Conservation (phyloP, 2,113 vertebrate genomes). For the Oxyura jamaicensis region DNA sequence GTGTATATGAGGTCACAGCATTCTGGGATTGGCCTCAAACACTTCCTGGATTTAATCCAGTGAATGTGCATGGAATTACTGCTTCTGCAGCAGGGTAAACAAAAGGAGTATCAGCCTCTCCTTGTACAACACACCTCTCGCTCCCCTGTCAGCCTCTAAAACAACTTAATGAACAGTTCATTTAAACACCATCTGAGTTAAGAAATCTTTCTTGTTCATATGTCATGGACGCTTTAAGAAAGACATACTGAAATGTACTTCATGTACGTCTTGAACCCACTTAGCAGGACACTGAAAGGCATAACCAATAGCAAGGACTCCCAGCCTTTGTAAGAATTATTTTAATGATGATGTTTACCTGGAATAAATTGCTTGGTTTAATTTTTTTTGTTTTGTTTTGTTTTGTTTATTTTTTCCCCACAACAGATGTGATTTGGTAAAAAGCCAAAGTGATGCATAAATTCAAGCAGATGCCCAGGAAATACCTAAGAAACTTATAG, state of each 20-base stretch:
- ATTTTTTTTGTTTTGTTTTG: neutral
- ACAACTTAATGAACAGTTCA: neutral
- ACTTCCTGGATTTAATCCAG: neutral
- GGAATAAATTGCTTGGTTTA: slow-evolving; percentile 18
- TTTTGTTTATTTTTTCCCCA: neutral
- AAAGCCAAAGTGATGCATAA: slow-evolving; percentile 15
- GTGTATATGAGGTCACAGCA: neutral
- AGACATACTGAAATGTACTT: neutral
- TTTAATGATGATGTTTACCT: neutral
- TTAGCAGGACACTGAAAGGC: neutral
- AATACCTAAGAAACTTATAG: slow-evolving; percentile 3
- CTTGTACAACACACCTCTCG: neutral
- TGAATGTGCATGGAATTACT: neutral
- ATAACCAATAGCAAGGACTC: neutral
- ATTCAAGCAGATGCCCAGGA: slow-evolving; percentile 42
- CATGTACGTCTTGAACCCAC: neutral
- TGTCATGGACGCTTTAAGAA: neutral
- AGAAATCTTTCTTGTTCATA: neutral
- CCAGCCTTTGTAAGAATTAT: neutral
- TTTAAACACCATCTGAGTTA: neutral
- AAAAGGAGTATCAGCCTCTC: slow-evolving; percentile 8
- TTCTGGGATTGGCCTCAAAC: neutral
- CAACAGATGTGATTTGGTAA: slow-evolving; percentile 32
- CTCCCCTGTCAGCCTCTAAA: neutral
- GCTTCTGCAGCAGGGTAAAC: neutral